These are phyloP conservation scores for Drosophila saltans DNA, from an alignment of 1,140 invertebrate genomes.

Conservation along the genomic window DNA sequence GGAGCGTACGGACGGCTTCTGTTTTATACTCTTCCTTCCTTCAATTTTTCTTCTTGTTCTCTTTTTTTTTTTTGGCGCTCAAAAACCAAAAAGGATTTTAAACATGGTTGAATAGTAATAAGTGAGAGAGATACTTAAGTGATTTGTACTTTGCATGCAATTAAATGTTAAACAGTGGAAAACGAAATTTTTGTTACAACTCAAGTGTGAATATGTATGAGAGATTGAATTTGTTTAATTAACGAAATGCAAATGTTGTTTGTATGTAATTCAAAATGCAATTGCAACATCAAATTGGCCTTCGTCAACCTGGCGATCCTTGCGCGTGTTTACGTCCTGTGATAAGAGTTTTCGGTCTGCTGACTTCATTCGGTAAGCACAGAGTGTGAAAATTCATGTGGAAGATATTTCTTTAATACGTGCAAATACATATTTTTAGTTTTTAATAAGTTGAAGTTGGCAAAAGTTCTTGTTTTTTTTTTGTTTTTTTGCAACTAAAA, in stretches of 20 bases:
- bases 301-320: conserved; percentile 69
- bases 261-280: conserved; percentile 46
- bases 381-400: conserved; percentile 48
- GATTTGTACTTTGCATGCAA: too few species aligned
- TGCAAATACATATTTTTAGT: background rate
- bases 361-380: conserved; percentile 80
- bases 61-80: too few species aligned
- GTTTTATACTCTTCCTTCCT: too few species aligned
- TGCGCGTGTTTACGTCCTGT: conserved; percentile 79
- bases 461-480: conserved; percentile 1
- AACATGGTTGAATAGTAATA: too few species aligned
- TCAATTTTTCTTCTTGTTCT: too few species aligned
- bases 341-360: conserved; percentile 81
- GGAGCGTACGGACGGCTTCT: conserved; percentile 56
- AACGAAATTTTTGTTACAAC: too few species aligned
- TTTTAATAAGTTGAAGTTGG: conserved; percentile 34
- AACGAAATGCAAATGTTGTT: conserved; percentile 4
- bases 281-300: conserved; percentile 52
- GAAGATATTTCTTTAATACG: conserved; percentile 35
- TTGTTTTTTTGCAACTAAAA: too few species aligned
- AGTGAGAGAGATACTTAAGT: too few species aligned
- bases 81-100: too few species aligned
- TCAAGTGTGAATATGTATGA: background rate
- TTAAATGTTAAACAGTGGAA: too few species aligned
- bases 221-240: conserved; percentile 3